phyloP scores from a whole-genome alignment of 2,888 invertebrate genomes.

The Netelia virgata region DNA sequence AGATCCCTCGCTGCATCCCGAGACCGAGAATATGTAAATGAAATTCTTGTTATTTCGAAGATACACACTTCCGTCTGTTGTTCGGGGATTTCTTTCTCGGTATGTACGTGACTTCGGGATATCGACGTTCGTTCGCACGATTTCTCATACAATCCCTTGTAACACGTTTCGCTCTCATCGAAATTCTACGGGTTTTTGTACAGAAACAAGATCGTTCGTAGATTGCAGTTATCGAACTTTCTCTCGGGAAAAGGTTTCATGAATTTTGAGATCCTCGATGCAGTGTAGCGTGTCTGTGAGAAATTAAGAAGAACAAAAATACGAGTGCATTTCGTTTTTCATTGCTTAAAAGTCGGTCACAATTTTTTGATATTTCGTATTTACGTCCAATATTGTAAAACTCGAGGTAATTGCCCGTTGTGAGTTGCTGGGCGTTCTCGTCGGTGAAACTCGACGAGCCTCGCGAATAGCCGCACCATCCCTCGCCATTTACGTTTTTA shows the following conservation, averaged over 20 bases:
- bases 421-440: constrained; percentile 26
- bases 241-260: background rate
- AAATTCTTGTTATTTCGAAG: background rate
- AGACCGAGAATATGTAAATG: background rate
- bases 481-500: constrained; percentile 53
- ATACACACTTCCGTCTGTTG: background rate
- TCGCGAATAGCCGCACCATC: background rate
- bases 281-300: too few relatives aligned
- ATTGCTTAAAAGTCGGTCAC: too few relatives aligned
- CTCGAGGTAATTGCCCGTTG: constrained; percentile 24
- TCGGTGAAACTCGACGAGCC: constrained; percentile 12
- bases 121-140: too few relatives aligned
- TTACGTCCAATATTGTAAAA: background rate
- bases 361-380: background rate
- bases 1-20: background rate
- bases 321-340: too few relatives aligned
- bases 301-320: too few relatives aligned
- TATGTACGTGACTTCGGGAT: background rate
- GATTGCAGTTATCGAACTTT: constrained; percentile 11
- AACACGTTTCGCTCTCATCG: background rate
- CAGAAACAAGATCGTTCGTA: background rate
- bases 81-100: background rate
- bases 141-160: too few relatives aligned
- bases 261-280: background rate
- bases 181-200: background rate